Base-by-base conservation (phyloP, 2,888 invertebrate genomes). In the Lasioglossum lativentre region DNA sequence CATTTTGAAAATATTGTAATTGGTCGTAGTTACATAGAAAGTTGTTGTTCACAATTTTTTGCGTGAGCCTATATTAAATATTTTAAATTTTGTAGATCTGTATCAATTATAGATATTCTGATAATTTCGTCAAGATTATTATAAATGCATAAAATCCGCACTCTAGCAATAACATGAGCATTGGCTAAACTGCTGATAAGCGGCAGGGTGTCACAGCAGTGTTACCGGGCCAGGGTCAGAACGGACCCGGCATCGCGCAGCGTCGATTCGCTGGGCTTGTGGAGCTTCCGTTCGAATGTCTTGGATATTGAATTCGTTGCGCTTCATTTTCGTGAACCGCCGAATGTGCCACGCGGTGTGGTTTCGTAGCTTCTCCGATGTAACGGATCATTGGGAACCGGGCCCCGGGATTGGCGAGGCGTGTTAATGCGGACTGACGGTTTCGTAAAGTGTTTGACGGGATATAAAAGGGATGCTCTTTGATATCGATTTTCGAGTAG, bases 401-500 rank as follows among this genome's bases (percentile, higher is more conserved):
- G 23, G 68, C 34, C 68, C 47, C 56, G 16, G 68, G 66, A 45
- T 38, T 59, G 75, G 27, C 47, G 40, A 47, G 47, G 63, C 68
- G 34, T 34, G 5, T 59, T 52, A 30, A 40, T 47, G 38, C 40
- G 14, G n/a, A 71, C n/a, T n/a, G 52, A 27, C 30, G 75, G 75
- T 80, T 19, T 75, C 42, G 52, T 80, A 56, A 74, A 79, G 40
- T 30, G 42, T 59, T 34, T 45, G 42, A 45, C 19, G 30, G 10
- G 72, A 45, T 47, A 30, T 72, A 68, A 68, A 68, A 38, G 68
- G 68, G 68, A 68, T 68, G 68, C 40, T 42, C 71, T 27, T 27
- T 27, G 71, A 70, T 40, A 40, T 40, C n/a, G 70, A 74, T 56
- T 74, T 56, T 30, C 56, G 56, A 12, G 68, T 23, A 38, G n/a